These are phyloP conservation scores for Isichthys henryi DNA, from an alignment of 2,113 vertebrate genomes.

Conservation along the genomic window DNA sequence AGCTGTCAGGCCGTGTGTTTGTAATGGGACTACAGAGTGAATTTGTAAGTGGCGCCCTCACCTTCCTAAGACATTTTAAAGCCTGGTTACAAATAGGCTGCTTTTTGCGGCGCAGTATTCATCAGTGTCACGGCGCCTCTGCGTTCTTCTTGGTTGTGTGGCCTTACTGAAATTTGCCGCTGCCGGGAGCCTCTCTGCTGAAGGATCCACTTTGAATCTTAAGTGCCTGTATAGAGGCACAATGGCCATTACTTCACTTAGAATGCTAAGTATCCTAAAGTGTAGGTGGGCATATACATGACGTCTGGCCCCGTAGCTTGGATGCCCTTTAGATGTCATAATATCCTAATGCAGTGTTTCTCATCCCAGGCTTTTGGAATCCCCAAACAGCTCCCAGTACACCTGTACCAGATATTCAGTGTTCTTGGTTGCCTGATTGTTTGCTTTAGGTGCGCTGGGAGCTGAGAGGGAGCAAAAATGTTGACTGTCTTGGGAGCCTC, in stretches of 20 bases:
- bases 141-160: not conserved
- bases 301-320: not conserved
- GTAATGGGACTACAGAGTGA: slow-evolving; percentile 23
- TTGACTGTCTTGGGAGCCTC: not conserved
- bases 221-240: not conserved
- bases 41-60: slow-evolving; percentile 17
- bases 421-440: not conserved
- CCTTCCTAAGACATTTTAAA: slow-evolving; percentile 21
- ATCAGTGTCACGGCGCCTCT: not conserved
- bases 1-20: slow-evolving; percentile 18
- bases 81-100: slow-evolving; percentile 10
- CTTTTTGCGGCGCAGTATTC: slow-evolving; percentile 4
- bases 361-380: not conserved
- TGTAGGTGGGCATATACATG: not conserved
- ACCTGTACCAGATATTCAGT: not conserved
- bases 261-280: not conserved
- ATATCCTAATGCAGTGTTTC: not conserved
- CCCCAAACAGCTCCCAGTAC: not conserved
- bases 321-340: not conserved
- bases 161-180: not conserved
- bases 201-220: not conserved
- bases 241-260: not conserved
- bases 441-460: not conserved
- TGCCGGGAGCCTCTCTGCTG: not conserved
- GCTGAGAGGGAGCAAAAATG: not conserved